Evolutionary conservation across 2,113 vertebrate genomes (phyloP), one percentile per base, ranked within the genome.

Genomic region (Cheirogaleus medius): DNA sequence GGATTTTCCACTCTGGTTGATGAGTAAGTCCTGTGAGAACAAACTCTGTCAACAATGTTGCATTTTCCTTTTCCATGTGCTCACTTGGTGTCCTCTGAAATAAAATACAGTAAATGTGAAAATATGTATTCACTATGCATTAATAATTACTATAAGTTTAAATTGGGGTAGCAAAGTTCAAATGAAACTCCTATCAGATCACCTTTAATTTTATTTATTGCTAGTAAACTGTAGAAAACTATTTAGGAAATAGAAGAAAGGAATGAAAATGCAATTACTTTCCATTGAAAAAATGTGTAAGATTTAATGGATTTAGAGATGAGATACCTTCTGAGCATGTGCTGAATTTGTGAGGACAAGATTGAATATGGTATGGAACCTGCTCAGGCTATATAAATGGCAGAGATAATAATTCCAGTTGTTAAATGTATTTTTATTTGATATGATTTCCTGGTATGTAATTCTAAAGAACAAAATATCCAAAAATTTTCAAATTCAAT

Each of bases 1-100:
- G 71, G 5, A 96, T 71, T 78, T 86, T n/a, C 81, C 63, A 86
- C 10, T 89, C 23, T 47, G 52, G 20, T 39, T 89, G n/a, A 42
- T 78, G 47, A 44, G n/a, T 27, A 60, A 96, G 34, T 76, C 85
- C 90, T 69, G 63, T 85, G 60, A 96, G 80, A 80, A 90, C 39
- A 85, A 96, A 80, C 17, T 93, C 54, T 85, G 13, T 63, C 86
- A 80, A 9, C 44, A 29, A 1, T 27, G 84, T 54, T 49, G 44
- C 23, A 27, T 87, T 87, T 69, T 69, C 34, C 7, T 87, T 66
- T 21, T 20, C 44, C 66, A 54, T 87, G 6, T 87, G 47, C 14
- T 37, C n/a, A 54, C 47, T 52, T 10, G 84, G 29, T 29, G 18
- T 87, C 63, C 10, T 13, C 29, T 84, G 21, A 34, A 84, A 64